Base-by-base conservation (phyloP, 2,113 vertebrate species). In the Cyrtonyx montezumae region DNA sequence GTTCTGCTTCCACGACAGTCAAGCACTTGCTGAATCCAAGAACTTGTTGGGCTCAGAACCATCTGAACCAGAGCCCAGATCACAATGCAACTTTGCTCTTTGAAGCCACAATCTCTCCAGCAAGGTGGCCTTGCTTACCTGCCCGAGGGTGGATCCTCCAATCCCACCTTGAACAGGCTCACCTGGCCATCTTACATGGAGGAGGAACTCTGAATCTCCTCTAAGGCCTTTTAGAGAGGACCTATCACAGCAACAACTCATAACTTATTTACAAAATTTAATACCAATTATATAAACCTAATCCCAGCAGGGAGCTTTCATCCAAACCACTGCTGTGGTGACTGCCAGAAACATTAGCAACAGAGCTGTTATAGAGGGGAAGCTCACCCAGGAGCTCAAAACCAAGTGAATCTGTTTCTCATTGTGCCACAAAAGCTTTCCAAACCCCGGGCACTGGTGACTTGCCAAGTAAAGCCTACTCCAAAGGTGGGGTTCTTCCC, bases 271-370 rank as follows among this genome's bases (percentile, higher is more conserved):
- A 67, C 42, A 26, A 65, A 48, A 59, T 51, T 83, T 76, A 83
- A 91, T 32, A 43, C 61, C 76, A 75, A 71, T 91, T 80, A n/a
- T 5, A 78, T 43, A 92, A 91, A 96, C 84, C 88, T 91, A 51
- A 51, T 91, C 46, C n/a, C 88, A 95, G 81, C 61, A 80, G 87
- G 84, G 86, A 95, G 84, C 61, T 94, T 95, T 87, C 88, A 83
- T 91, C 81, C 92, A 89, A 96, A 85, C 83, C 85, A 20, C 88
- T 74, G 70, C 80, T 36, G 22, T 23, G 25, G 59, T 62, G 42
- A 19, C 74, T 94, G 90, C 93, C 93, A 96, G 96, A 87, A 94
- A 67, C 63, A 87, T 37, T 87, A 85, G 70, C 63, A 70, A 87
- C 71, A 0, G 0, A 91, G 84, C 70, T 93, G 48, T 49, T 79